A percentile compares a stretch with the other conserved stretches of the same genome.
Evolutionary conservation across 2,888 invertebrate species (phyloP).

Genomic region (Nomada goodeniana): DNA sequence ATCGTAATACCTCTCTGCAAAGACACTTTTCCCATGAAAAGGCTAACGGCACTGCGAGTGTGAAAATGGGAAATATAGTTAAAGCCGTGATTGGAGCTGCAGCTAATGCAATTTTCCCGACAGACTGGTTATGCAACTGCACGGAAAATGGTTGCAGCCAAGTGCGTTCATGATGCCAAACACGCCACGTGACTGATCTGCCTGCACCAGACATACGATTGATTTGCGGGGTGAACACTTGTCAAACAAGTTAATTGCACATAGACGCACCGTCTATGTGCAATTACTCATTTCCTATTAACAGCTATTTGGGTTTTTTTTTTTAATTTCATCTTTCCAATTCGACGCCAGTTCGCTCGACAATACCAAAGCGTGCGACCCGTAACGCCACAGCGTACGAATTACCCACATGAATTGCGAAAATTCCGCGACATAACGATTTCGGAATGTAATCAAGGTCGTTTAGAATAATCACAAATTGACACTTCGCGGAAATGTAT

Average conservation of each 20-base stretch:
- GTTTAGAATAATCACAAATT: neutral
- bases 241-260: constrained; percentile 65
- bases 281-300: neutral
- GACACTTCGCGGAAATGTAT: neutral
- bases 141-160: constrained; percentile 52
- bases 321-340: no score
- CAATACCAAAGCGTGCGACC: neutral
- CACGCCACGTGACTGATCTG: constrained; percentile 55
- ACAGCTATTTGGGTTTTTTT: neutral
- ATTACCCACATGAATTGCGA: neutral
- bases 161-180: constrained; percentile 47
- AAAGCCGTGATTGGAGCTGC: constrained; percentile 13
- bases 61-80: constrained; percentile 21
- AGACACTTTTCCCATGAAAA: no score
- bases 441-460: neutral
- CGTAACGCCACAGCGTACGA: neutral
- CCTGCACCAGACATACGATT: constrained; percentile 55
- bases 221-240: constrained; percentile 50
- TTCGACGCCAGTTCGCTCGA: neutral
- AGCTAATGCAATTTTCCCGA: constrained; percentile 21
- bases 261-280: neutral
- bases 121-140: constrained; percentile 44
- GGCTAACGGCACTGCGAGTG: neutral
- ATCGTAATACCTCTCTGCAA: neutral
- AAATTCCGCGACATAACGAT: neutral